A percentile compares a stretch with the other conserved stretches of the same genome.
These are phyloP conservation scores for Malacoraja senta DNA, from an alignment of 2,797 vertebrate species.

Conservation along the genomic window DNA sequence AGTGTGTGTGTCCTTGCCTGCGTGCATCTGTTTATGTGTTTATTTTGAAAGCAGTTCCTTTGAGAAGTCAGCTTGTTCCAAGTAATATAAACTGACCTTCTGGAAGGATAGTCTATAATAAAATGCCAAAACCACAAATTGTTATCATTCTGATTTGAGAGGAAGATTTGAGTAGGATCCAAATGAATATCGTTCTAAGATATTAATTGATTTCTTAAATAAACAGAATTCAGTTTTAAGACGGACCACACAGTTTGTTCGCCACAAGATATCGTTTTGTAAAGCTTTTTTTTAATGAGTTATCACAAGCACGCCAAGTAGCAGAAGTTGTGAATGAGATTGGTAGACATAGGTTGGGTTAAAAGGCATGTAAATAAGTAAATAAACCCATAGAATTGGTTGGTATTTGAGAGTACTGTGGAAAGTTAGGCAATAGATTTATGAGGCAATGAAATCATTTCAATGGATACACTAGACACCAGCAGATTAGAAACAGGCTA, in stretches of 20 bases:
- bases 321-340: not conserved
- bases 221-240: constrained; percentile 4
- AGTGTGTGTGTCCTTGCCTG: constrained; percentile 30
- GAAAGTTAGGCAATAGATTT: not conserved
- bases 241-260: constrained; percentile 29
- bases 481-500: not conserved
- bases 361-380: not conserved
- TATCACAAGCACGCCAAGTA: not conserved
- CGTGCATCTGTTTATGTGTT: constrained; percentile 23
- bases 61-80: constrained; percentile 19
- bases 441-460: constrained; percentile 20
- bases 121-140: constrained; percentile 29
- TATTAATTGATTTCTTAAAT: constrained; percentile 20
- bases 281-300: not conserved
- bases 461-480: not conserved
- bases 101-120: not conserved
- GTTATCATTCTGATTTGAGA: constrained; percentile 17
- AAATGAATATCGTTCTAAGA: constrained; percentile 29
- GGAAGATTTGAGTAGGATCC: not conserved
- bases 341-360: not conserved
- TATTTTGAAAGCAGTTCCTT: constrained; percentile 24
- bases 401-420: not conserved
- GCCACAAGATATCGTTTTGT: not conserved
- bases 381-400: not conserved
- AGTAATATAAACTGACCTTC: not conserved